Evolutionary conservation across 1,140 invertebrate species (phyloP).

Genomic region (Cepaea nemoralis): DNA sequence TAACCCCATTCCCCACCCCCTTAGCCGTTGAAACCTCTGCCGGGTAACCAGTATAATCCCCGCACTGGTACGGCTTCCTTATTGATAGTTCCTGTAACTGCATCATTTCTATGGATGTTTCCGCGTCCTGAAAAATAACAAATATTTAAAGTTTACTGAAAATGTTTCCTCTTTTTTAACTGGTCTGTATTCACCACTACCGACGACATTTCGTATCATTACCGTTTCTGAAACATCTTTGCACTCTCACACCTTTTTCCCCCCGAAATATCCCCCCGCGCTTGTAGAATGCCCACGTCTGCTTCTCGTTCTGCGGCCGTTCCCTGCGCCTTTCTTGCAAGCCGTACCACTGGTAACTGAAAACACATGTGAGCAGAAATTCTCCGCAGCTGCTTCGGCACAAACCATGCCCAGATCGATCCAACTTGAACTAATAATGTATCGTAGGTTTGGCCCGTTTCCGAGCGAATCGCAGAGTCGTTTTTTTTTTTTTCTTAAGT

Average conservation of each 20-base stretch:
- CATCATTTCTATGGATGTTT: too few relatives aligned
- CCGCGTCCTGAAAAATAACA: not conserved
- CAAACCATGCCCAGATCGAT: conserved; percentile 11
- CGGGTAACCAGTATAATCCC: too few relatives aligned
- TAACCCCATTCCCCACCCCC: too few relatives aligned
- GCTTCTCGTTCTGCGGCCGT: not conserved
- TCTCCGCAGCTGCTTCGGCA: not conserved
- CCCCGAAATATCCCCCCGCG: not conserved
- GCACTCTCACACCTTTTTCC: conserved; percentile 6
- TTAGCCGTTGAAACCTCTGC: too few relatives aligned
- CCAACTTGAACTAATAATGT: conserved; percentile 29
- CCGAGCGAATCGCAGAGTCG: too few relatives aligned
- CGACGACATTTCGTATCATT: not conserved
- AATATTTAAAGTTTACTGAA: not conserved
- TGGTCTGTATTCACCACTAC: not conserved
- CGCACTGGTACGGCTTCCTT: too few relatives aligned
- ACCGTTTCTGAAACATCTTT: not conserved
- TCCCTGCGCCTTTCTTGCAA: not conserved
- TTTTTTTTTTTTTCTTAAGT: too few relatives aligned
- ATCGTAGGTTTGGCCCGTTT: not conserved
- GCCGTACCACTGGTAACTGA: conserved; percentile 9
- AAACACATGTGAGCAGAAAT: conserved; percentile 24
- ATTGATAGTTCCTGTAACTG: not conserved
- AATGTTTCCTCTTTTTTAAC: not conserved
- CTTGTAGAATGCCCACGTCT: not conserved